These are phyloP conservation scores for Pseudopodoces humilis DNA, from an alignment of 2,113 vertebrate genomes.

Conservation along the genomic window DNA sequence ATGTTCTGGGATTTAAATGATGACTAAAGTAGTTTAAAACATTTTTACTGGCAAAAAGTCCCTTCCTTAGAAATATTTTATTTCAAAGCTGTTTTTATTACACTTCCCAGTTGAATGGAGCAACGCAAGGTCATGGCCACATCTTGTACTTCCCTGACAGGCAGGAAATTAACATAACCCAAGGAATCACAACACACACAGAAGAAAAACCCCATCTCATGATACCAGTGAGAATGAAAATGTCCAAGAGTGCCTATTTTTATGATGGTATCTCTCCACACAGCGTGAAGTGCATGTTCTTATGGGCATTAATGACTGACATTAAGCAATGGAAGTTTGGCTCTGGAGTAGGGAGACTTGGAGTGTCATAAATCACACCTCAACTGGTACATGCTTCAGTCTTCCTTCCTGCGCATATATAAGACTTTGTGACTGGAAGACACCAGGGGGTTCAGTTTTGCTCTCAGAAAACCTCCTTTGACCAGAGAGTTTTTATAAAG, in stretches of 20 bases:
- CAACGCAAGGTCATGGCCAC: background rate
- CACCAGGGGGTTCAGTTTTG: background rate
- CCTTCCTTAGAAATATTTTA: slow-evolving; percentile 33
- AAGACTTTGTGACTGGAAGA: background rate
- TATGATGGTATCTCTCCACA: background rate
- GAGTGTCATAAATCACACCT: background rate
- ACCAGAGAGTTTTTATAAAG: background rate
- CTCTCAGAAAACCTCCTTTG: background rate
- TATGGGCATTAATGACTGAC: background rate
- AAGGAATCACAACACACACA: slow-evolving; percentile 6
- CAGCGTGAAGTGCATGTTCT: background rate
- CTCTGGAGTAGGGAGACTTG: background rate
- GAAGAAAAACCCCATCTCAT: background rate
- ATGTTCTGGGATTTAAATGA: slow-evolving; percentile 44
- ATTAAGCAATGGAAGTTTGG: background rate
- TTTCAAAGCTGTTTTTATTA: slow-evolving; percentile 39
- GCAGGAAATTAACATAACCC: slow-evolving; percentile 35
- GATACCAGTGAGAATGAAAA: background rate
- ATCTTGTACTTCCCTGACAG: slow-evolving; percentile 15
- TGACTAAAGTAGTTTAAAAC: slow-evolving; percentile 27
- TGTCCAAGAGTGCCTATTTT: background rate
- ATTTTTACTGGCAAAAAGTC: slow-evolving; percentile 37
- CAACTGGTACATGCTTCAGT: background rate
- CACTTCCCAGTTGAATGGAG: slow-evolving; percentile 20
- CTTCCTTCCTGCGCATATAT: slow-evolving; percentile 7